Conservation (phyloP, 2,113 vertebrate species). For the Pteruthius melanotis region DNA sequence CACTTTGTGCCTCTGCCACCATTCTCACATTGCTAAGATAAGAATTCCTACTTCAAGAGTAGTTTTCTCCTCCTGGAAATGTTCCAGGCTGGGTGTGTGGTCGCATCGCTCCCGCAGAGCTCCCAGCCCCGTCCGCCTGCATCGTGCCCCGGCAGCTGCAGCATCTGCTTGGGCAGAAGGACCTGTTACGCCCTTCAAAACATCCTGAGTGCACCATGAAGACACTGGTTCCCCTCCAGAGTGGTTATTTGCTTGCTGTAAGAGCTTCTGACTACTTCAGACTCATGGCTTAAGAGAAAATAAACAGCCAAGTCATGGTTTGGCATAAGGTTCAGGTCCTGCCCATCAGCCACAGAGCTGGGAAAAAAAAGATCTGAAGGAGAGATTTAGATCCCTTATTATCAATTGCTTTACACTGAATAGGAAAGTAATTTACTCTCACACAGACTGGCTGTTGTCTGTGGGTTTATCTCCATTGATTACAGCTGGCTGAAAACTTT, state of each 20-base stretch:
- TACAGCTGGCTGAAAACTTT: not conserved
- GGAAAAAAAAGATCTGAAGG: not conserved
- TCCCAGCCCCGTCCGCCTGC: not conserved
- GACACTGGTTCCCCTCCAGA: not conserved
- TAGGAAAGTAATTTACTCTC: not conserved
- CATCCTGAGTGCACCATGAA: not conserved
- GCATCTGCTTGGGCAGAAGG: not conserved
- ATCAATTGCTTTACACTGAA: not conserved
- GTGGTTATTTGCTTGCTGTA: not conserved
- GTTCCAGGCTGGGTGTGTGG: not conserved
- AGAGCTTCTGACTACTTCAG: not conserved
- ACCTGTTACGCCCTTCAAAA: not conserved
- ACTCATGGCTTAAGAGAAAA: not conserved
- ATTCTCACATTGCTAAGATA: not conserved
- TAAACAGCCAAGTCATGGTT: not conserved
- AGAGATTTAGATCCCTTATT: not conserved
- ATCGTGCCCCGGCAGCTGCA: not conserved
- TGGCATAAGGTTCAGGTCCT: not conserved
- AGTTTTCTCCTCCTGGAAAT: not conserved
- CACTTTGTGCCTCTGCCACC: constrained; percentile 9
- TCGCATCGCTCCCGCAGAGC: rapidly evolving
- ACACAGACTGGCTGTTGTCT: not conserved
- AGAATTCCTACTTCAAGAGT: constrained; percentile 39
- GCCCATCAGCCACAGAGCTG: not conserved
- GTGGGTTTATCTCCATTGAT: not conserved